Conservation (phyloP, 1,140 invertebrate species). For the Panagrolaimus sp. region DNA sequence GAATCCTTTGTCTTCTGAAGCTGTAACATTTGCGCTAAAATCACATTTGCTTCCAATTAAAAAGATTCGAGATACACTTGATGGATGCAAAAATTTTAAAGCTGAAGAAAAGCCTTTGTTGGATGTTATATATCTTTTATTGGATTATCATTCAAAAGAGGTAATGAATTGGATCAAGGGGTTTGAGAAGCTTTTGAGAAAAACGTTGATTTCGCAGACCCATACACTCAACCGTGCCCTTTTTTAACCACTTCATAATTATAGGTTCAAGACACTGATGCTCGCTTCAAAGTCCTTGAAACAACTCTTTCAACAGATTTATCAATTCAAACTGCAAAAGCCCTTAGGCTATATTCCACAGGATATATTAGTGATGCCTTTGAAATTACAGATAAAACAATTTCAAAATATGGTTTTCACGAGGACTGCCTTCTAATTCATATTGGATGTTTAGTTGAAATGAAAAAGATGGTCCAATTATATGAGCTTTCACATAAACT, state of each 20-base stretch:
- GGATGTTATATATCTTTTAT: not conserved
- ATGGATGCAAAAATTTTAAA: not conserved
- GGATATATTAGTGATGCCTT: not conserved
- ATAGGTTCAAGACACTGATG: not conserved
- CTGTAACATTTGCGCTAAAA: not conserved
- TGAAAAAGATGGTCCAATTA: not conserved
- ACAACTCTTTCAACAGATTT: not conserved
- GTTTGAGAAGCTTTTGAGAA: too few species aligned
- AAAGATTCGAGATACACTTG: not conserved
- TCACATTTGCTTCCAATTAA: not conserved
- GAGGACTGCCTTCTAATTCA: not conserved
- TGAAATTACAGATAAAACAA: not conserved
- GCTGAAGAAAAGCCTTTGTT: not conserved
- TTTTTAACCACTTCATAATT: too few species aligned
- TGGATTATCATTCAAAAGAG: not conserved
- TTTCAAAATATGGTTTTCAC: not conserved
- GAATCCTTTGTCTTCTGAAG: not conserved
- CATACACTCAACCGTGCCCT: too few species aligned
- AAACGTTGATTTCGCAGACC: too few species aligned
- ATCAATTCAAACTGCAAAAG: not conserved
- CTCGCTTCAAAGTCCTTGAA: not conserved
- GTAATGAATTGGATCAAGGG: not conserved
- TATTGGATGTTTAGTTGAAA: slow-evolving; percentile 1
- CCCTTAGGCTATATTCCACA: not conserved
- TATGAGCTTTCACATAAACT: slow-evolving; percentile 10